A percentile compares a stretch with the other conserved stretches of the same genome.
These are phyloP conservation scores for Mormoops blainvillei DNA, from an alignment of 2,113 vertebrate species.

Conservation along the genomic window DNA sequence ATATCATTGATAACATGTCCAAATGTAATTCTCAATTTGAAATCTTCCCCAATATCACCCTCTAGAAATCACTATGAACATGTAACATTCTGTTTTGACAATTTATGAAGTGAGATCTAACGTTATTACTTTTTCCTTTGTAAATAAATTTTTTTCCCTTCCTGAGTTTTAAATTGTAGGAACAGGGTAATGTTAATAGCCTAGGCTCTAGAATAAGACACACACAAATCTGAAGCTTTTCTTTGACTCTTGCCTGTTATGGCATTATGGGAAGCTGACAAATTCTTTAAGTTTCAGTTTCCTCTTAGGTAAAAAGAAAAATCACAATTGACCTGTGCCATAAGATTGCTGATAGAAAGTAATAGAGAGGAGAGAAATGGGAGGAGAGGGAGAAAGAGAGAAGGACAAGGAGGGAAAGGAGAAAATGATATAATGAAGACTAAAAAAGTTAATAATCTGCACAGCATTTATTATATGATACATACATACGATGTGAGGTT, in stretches of 20 bases:
- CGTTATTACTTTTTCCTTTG: background rate
- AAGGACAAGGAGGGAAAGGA: background rate
- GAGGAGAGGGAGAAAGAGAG: accelerated
- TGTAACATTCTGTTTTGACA: background rate
- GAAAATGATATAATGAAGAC: background rate
- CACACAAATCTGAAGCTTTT: background rate
- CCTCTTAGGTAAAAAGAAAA: background rate
- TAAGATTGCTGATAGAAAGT: background rate
- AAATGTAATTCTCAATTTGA: background rate
- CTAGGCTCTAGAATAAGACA: background rate
- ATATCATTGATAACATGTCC: background rate
- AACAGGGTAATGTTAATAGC: background rate
- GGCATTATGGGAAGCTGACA: background rate
- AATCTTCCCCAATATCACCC: background rate
- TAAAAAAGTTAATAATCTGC: background rate
- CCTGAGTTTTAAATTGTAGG: background rate
- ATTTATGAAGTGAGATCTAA: background rate
- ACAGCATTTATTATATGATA: background rate
- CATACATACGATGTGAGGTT: background rate
- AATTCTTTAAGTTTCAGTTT: background rate
- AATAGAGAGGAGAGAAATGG: background rate
- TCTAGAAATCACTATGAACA: background rate
- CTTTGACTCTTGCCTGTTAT: background rate
- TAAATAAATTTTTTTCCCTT: background rate
- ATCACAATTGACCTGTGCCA: background rate